These are phyloP conservation scores for Drosophila ironensis DNA, from an alignment of 1,140 invertebrate species.

Conservation along the genomic window DNA sequence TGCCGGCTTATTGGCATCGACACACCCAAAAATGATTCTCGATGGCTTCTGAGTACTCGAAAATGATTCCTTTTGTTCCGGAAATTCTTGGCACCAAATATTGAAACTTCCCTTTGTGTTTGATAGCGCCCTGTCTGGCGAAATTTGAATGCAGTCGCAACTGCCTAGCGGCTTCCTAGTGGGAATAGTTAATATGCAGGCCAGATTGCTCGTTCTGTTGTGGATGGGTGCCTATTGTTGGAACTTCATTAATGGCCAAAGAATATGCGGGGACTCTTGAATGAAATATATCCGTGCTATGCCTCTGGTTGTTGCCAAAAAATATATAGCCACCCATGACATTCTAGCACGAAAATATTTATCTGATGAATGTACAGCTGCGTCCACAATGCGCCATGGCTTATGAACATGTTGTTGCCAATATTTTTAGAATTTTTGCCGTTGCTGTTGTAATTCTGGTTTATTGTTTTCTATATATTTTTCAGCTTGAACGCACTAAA, in stretches of 20 bases:
- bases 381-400: constrained; percentile 54
- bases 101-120: constrained; percentile 20
- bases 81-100: constrained; percentile 16
- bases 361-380: constrained; percentile 27
- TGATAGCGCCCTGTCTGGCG: constrained; percentile 2
- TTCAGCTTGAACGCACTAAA: constrained; percentile 78
- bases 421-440: constrained; percentile 44
- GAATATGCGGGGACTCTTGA: constrained; percentile 12
- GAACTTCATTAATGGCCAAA: constrained; percentile 51
- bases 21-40: constrained; percentile 61
- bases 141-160: constrained; percentile 34
- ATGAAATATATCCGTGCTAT: constrained; percentile 7
- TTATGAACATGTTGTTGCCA: constrained; percentile 75
- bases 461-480: constrained; percentile 80
- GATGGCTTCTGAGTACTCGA: constrained; percentile 42
- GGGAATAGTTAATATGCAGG: constrained; percentile 29
- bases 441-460: constrained; percentile 72
- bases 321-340: constrained; percentile 68
- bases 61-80: constrained; percentile 18
- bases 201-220: constrained; percentile 5
- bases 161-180: background rate
- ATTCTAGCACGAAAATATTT: constrained; percentile 67
- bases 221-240: constrained; percentile 38
- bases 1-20: constrained; percentile 57
- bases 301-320: constrained; percentile 11